Conservation (phyloP, 2,888 invertebrate species). For the Schizotus pectinicornis region DNA sequence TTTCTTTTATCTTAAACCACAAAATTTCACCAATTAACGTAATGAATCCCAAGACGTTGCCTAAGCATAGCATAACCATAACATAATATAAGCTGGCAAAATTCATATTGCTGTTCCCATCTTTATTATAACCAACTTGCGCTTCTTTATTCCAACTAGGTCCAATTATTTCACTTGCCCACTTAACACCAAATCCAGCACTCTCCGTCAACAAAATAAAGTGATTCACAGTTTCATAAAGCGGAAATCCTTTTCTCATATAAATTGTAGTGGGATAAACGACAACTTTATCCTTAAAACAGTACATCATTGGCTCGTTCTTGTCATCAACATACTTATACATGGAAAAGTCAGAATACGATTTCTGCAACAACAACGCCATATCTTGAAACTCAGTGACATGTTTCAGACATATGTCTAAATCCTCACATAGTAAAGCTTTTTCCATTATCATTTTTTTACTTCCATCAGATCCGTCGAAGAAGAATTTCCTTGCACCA, state of each 20-base stretch:
- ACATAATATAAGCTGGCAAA: too few species aligned
- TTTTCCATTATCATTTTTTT: neutral
- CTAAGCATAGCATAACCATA: too few species aligned
- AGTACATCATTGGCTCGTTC: neutral
- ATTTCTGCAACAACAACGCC: neutral
- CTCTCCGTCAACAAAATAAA: neutral
- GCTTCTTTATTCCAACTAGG: too few species aligned
- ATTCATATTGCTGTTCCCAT: too few species aligned
- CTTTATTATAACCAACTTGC: too few species aligned
- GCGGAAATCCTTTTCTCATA: conserved; percentile 6
- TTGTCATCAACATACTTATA: neutral
- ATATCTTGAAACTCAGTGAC: neutral
- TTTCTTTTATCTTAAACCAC: neutral
- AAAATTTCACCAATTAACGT: too few species aligned
- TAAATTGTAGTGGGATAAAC: conserved; percentile 7
- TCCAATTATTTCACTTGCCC: too few species aligned
- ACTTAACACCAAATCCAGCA: too few species aligned
- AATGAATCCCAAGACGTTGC: too few species aligned
- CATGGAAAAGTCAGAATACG: neutral
- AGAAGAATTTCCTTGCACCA: neutral
- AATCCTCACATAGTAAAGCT: neutral
- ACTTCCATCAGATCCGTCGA: neutral
- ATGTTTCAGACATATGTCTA: neutral
- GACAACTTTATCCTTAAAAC: conserved; percentile 7
- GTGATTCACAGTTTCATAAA: neutral